phyloP scores from a whole-genome alignment of 2,113 vertebrate species.

The Cyrtonyx montezumae region DNA sequence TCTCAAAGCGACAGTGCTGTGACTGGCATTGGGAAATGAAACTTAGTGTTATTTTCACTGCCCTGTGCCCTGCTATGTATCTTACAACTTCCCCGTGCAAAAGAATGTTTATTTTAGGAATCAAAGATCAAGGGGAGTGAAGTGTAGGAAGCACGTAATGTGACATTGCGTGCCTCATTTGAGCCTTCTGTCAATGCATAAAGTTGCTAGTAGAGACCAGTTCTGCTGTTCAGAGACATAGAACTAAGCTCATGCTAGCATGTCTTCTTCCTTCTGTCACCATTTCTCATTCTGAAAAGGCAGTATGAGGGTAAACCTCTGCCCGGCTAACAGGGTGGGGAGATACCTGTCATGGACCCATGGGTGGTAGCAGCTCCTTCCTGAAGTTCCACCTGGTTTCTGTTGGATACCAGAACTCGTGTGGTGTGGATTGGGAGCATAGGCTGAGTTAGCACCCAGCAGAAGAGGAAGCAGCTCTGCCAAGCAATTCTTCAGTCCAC shows the following conservation, averaged over 20 bases:
- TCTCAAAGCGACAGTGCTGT: neutral
- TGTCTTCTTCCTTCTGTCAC: neutral
- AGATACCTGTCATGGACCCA: neutral
- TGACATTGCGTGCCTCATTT: neutral
- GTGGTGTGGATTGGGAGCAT: neutral
- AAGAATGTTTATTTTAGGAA: neutral
- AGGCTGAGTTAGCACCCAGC: neutral
- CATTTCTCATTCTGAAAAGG: neutral
- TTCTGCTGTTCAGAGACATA: too few species aligned
- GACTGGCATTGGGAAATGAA: neutral
- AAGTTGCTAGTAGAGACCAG: neutral
- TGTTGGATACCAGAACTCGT: neutral
- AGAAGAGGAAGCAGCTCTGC: neutral
- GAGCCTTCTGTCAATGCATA: neutral
- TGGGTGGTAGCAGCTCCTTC: neutral
- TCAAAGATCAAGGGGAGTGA: rapidly evolving
- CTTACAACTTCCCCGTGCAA: too few species aligned
- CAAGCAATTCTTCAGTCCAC: neutral
- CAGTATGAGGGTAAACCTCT: neutral
- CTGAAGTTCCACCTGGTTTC: neutral
- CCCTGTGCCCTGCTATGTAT: neutral
- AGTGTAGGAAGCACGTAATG: neutral
- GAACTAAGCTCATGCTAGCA: neutral
- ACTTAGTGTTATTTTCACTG: neutral
- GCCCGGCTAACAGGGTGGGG: neutral